Conservation (phyloP, 2,113 vertebrate genomes). For the Chaenocephalus aceratus region DNA sequence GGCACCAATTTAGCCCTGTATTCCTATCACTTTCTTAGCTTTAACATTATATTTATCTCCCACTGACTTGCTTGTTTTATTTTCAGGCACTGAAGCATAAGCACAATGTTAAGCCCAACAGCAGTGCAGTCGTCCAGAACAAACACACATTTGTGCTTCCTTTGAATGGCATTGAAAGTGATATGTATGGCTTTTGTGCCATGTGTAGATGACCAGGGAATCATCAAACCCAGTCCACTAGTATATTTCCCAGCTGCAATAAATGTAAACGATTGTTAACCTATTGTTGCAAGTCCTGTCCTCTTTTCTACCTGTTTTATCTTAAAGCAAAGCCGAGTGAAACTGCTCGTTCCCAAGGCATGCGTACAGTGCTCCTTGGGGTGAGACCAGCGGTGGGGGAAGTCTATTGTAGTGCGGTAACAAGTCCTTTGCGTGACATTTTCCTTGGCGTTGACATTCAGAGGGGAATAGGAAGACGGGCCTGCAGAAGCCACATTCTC, state of each 20-base stretch:
- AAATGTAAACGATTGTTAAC: conserved; percentile 79
- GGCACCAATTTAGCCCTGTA: conserved; percentile 18
- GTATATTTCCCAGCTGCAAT: conserved; percentile 24
- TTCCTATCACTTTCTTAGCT: conserved; percentile 7
- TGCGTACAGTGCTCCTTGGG: conserved; percentile 68
- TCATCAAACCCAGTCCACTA: conserved; percentile 16
- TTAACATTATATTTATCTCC: conserved; percentile 19
- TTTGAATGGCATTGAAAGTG: neutral
- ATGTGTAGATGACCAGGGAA: neutral
- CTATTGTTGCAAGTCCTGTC: conserved; percentile 79
- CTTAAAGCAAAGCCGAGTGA: conserved; percentile 66
- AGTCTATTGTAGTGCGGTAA: conserved; percentile 79
- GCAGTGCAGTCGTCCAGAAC: neutral
- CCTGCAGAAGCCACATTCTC: conserved; percentile 66
- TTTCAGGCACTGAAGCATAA: conserved; percentile 8
- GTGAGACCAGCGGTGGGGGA: conserved; percentile 71
- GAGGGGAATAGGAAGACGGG: conserved; percentile 79
- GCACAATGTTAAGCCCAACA: conserved; percentile 11
- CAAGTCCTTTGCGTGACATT: conserved; percentile 84
- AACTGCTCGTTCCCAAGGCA: conserved; percentile 62
- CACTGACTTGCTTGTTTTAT: conserved; percentile 4
- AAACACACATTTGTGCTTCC: neutral
- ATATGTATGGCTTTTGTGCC: neutral
- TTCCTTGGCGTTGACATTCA: conserved; percentile 80
- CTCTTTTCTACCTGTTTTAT: conserved; percentile 75